Conservation (phyloP, 1,140 invertebrate genomes). For the Danaus melanippus region DNA sequence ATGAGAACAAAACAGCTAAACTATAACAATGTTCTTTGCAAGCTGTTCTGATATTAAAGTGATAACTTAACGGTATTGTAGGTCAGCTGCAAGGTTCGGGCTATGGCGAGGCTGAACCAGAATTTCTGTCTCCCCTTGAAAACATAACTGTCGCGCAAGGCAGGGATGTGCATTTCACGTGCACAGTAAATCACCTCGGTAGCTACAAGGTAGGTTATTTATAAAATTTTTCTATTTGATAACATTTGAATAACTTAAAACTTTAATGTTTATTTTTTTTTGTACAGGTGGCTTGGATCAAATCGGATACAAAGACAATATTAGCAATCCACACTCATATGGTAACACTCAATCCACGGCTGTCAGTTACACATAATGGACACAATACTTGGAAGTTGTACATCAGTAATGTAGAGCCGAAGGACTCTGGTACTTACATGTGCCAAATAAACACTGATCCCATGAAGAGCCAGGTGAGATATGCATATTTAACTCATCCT, state of each 20-base stretch:
- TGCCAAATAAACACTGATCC: slow-evolving; percentile 94
- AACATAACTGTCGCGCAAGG: slow-evolving; percentile 91
- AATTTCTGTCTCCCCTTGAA: slow-evolving; percentile 87
- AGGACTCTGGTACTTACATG: slow-evolving; percentile 87
- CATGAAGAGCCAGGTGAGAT: slow-evolving; percentile 87
- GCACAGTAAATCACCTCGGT: slow-evolving; percentile 89
- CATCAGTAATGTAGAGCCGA: slow-evolving; percentile 87
- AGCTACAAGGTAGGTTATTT: slow-evolving; percentile 80
- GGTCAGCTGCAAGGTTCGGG: slow-evolving; percentile 61
- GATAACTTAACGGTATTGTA: slow-evolving; percentile 43
- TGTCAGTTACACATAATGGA: slow-evolving; percentile 89
- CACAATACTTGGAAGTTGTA: slow-evolving; percentile 94
- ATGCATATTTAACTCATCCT: slow-evolving; percentile 1
- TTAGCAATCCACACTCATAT: slow-evolving; percentile 91
- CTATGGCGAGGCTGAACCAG: slow-evolving; percentile 72
- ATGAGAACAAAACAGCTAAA: neutral
- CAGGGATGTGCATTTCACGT: slow-evolving; percentile 88
- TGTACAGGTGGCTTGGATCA: slow-evolving; percentile 91
- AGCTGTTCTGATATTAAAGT: slow-evolving; percentile 36
- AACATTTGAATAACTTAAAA: neutral
- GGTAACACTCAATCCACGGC: slow-evolving; percentile 87
- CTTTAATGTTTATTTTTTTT: neutral
- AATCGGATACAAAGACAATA: slow-evolving; percentile 90
- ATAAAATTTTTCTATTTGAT: neutral
- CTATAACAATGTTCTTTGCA: slow-evolving; percentile 24